phyloP scores from a whole-genome alignment of 2,888 invertebrate species.

The Epistrophe grossulariae region DNA sequence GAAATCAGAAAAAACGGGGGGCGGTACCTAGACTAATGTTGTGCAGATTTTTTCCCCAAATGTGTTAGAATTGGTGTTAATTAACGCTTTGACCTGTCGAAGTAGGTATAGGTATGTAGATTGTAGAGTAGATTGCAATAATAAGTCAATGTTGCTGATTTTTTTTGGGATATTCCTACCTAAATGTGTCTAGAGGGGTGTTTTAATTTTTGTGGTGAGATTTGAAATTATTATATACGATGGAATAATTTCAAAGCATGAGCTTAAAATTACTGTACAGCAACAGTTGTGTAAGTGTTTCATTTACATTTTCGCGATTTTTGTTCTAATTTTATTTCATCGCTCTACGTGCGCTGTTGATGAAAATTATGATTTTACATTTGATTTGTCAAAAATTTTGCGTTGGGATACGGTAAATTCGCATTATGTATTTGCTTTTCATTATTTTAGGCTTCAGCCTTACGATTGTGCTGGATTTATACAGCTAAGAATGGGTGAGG shows the following conservation, averaged over 20 bases:
- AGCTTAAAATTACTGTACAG: background rate
- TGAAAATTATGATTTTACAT: too few species aligned
- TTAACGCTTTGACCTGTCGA: conserved; percentile 56
- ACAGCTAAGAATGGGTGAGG: too few species aligned
- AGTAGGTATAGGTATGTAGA: background rate
- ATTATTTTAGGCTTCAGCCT: too few species aligned
- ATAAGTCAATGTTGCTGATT: conserved; percentile 16
- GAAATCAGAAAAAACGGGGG: conserved; percentile 55
- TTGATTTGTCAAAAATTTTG: too few species aligned
- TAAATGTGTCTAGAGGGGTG: background rate
- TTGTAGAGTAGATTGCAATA: background rate
- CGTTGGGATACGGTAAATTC: too few species aligned
- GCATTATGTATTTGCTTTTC: too few species aligned
- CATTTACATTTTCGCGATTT: too few species aligned
- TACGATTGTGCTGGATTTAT: too few species aligned
- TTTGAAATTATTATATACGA: background rate
- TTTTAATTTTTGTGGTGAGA: conserved; percentile 15
- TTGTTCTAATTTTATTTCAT: too few species aligned
- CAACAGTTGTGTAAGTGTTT: background rate
- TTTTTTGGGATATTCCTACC: background rate
- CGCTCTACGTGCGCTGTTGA: too few species aligned
- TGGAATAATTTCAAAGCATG: background rate
- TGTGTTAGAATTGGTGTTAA: conserved; percentile 55
- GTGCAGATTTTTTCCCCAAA: conserved; percentile 55
- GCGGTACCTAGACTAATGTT: conserved; percentile 53